A percentile compares a stretch with the other conserved stretches of the same genome.
These are phyloP conservation scores for Saxicola maurus DNA, from an alignment of 2,797 vertebrate genomes.

Conservation along the genomic window DNA sequence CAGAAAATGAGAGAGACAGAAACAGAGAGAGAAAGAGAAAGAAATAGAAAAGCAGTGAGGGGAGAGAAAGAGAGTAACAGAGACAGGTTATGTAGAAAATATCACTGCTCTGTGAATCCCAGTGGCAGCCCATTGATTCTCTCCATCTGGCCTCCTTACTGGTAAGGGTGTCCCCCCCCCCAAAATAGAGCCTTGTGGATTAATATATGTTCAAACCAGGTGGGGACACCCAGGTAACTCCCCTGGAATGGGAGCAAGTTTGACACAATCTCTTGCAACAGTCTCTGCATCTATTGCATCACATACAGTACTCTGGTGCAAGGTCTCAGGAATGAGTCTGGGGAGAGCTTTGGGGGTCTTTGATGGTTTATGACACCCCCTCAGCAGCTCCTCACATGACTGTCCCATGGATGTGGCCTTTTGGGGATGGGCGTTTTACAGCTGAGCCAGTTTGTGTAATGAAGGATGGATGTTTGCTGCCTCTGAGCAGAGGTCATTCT, in stretches of 20 bases:
- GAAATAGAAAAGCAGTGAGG: background rate
- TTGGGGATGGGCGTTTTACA: background rate
- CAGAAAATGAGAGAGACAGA: background rate
- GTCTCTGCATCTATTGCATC: background rate
- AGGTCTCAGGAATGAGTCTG: background rate
- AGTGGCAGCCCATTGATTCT: rapidly evolving
- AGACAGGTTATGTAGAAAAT: background rate
- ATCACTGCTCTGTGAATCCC: background rate
- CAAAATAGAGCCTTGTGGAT: background rate
- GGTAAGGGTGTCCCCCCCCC: rapidly evolving
- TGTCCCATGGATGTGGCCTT: background rate
- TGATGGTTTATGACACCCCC: background rate
- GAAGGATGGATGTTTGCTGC: background rate
- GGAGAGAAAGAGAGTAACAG: background rate
- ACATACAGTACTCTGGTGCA: too few species aligned
- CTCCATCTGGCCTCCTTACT: background rate
- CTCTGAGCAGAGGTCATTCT: background rate
- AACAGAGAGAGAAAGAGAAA: background rate
- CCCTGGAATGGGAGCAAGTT: background rate
- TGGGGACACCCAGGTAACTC: background rate
- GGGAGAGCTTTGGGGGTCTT: background rate
- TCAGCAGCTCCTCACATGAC: background rate
- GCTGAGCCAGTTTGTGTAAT: background rate
- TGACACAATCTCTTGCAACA: background rate
- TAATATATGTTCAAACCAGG: background rate